These are phyloP conservation scores for Stenichneumon culpator DNA, from an alignment of 2,888 invertebrate species.

Conservation along the genomic window DNA sequence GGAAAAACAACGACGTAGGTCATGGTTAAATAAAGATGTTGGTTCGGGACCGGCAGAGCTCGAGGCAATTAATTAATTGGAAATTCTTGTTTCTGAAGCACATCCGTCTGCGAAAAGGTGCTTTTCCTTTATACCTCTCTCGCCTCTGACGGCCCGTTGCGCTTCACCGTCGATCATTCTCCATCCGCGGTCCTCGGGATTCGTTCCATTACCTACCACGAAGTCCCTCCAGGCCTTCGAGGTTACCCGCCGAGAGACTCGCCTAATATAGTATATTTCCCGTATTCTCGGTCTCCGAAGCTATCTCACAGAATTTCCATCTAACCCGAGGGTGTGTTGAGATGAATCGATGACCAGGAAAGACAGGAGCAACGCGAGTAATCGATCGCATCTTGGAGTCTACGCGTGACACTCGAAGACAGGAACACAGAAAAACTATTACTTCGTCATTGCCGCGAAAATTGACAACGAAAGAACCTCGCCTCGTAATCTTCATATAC, in stretches of 20 bases:
- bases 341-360: slow-evolving; percentile 10
- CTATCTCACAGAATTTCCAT: slow-evolving; percentile 7
- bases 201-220: background rate
- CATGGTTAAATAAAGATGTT: slow-evolving; percentile 10
- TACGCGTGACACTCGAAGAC: background rate
- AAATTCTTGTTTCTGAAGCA: slow-evolving; percentile 29
- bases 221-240: background rate
- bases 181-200: slow-evolving; percentile 1
- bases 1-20: background rate
- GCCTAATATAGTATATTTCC: background rate
- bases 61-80: slow-evolving; percentile 50
- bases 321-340: background rate
- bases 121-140: slow-evolving; percentile 20
- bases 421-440: background rate
- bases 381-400: slow-evolving; percentile 6
- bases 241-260: background rate
- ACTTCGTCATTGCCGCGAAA: background rate
- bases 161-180: background rate
- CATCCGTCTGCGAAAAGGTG: slow-evolving; percentile 16
- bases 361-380: background rate
- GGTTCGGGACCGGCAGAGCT: background rate
- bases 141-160: background rate
- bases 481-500: background rate
- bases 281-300: background rate
- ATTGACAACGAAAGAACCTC: background rate